These are phyloP conservation scores for Oscheius sp. DNA, from an alignment of 2,888 invertebrate species.

Conservation along the genomic window DNA sequence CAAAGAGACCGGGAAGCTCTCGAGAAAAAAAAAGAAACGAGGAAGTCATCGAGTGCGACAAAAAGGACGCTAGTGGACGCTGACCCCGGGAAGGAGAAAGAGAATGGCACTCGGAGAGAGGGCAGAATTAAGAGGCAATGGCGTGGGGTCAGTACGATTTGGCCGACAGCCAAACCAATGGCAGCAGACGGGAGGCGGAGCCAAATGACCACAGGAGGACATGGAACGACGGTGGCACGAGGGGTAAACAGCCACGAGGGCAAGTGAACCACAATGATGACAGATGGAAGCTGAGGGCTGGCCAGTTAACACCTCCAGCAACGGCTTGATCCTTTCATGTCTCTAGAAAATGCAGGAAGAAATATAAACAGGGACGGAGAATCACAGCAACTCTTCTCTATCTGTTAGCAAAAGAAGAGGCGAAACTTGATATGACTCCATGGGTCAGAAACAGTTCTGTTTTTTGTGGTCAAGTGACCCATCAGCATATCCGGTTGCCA, in stretches of 20 bases:
- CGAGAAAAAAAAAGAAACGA: constrained; percentile 2
- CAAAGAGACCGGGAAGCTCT: constrained; percentile 18
- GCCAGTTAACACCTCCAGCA: neutral
- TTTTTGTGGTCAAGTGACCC: neutral
- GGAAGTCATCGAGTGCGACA: constrained; percentile 3
- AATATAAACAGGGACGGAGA: neutral
- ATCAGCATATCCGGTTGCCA: neutral
- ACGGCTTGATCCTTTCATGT: too few species aligned
- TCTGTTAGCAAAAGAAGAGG: neutral
- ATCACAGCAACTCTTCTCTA: too few species aligned
- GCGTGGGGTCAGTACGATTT: constrained; percentile 16
- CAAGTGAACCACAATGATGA: constrained; percentile 2
- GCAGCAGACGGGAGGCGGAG: constrained; percentile 14
- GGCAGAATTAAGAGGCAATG: constrained; percentile 15
- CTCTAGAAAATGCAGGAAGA: neutral
- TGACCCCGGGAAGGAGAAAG: constrained; percentile 16
- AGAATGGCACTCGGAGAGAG: constrained; percentile 6
- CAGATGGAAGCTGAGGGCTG: neutral
- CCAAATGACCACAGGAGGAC: constrained; percentile 16
- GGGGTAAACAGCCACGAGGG: constrained; percentile 20
- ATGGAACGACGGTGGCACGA: constrained; percentile 26
- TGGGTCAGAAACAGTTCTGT: too few species aligned
- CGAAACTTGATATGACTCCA: neutral
- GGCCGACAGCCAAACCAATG: constrained; percentile 18
- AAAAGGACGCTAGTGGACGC: constrained; percentile 25